phyloP scores from a whole-genome alignment of 2,888 invertebrate species.

The Brachypalpus laphriformis region DNA sequence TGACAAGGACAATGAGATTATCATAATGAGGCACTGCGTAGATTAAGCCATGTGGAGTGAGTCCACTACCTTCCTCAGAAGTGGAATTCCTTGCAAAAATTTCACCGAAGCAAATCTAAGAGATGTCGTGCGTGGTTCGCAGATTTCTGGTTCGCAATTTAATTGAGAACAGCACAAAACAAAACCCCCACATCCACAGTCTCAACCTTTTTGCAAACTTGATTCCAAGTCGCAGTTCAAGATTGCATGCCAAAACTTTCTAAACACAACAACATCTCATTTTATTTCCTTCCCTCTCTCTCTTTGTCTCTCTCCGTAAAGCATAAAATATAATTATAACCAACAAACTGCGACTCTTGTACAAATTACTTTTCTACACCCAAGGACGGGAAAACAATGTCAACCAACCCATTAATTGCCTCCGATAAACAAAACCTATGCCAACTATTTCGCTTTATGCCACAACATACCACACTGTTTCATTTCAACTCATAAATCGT shows the following conservation, averaged over 20 bases:
- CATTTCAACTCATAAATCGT: slow-evolving; percentile 44
- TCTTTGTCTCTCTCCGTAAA: not conserved
- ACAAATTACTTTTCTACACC: slow-evolving; percentile 17
- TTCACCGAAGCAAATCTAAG: not conserved
- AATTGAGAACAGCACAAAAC: not conserved
- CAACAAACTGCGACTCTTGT: slow-evolving; percentile 19
- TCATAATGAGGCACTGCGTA: no score
- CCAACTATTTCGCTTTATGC: slow-evolving; percentile 46
- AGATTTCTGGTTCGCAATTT: not conserved
- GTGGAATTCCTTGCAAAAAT: no score
- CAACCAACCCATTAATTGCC: slow-evolving; percentile 45
- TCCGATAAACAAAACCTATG: slow-evolving; percentile 56
- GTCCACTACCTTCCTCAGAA: no score
- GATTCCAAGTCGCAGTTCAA: slow-evolving; percentile 9
- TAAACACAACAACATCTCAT: slow-evolving; percentile 3
- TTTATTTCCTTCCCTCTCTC: not conserved
- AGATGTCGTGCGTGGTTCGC: not conserved
- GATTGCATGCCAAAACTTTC: slow-evolving; percentile 7
- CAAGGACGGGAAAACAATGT: slow-evolving; percentile 34
- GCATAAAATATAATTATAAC: slow-evolving; percentile 13
- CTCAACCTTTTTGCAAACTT: not conserved
- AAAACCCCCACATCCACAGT: not conserved
- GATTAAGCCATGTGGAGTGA: no score
- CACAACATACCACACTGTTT: slow-evolving; percentile 36
- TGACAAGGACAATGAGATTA: no score